These are phyloP conservation scores for Cosmia pyralina DNA, from an alignment of 2,888 invertebrate species.

Conservation along the genomic window DNA sequence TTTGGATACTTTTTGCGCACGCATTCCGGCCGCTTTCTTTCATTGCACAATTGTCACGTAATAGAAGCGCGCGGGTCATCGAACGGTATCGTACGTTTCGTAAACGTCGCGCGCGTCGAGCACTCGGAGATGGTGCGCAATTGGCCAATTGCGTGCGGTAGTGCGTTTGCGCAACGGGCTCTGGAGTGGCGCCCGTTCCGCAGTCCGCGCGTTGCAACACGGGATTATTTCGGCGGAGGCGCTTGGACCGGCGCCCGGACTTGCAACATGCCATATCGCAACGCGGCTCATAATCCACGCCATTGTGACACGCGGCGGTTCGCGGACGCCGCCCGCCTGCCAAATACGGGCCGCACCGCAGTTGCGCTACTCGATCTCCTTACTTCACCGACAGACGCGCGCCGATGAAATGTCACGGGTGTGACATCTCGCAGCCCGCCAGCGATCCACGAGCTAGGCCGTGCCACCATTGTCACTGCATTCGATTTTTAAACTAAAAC, in stretches of 20 bases:
- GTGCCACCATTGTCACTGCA: constrained; percentile 76
- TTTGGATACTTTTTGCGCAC: constrained; percentile 87
- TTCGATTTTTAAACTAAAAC: constrained; percentile 89
- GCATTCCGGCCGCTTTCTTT: constrained; percentile 89
- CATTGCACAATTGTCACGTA: constrained; percentile 87
- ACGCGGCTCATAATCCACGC: constrained; percentile 88
- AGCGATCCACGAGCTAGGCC: constrained; percentile 61
- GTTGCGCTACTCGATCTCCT: constrained; percentile 84
- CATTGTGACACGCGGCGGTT: constrained; percentile 85
- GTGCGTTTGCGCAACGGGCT: constrained; percentile 84
- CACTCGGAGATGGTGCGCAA: constrained; percentile 76
- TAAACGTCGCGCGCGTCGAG: constrained; percentile 73
- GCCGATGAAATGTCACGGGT: constrained; percentile 71
- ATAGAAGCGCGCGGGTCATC: constrained; percentile 82
- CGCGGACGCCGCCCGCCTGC: constrained; percentile 81
- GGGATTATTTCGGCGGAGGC: constrained; percentile 89
- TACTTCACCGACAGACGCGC: constrained; percentile 71
- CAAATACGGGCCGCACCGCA: constrained; percentile 82
- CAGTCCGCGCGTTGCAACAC: constrained; percentile 88
- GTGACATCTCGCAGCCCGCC: constrained; percentile 63
- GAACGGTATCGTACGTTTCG: constrained; percentile 82
- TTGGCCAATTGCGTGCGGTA: constrained; percentile 82
- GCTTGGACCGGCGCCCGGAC: constrained; percentile 88
- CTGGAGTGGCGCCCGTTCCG: constrained; percentile 88
- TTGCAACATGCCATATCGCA: constrained; percentile 90